A percentile compares a stretch with the other conserved stretches of the same genome.
Conservation (phyloP, 2,113 vertebrate species). For the Morphnarchus princeps region DNA sequence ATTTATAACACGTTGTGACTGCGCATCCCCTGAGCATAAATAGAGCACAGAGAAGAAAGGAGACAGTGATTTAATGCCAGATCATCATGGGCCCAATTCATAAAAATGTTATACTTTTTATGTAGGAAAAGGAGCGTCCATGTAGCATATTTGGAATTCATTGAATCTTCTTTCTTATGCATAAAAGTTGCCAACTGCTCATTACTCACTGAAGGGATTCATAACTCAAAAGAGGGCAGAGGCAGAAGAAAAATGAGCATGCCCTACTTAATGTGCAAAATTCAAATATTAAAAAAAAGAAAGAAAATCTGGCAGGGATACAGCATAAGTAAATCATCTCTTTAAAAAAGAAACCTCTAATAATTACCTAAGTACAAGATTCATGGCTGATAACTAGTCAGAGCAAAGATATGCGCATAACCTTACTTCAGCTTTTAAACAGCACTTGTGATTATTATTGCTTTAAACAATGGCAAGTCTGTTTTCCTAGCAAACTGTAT, state of each 20-base stretch:
- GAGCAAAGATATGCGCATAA: constrained; percentile 10
- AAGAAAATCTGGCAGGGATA: constrained; percentile 35
- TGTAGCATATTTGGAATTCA: constrained; percentile 52
- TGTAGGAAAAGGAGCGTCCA: constrained; percentile 10
- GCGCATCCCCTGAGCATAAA: background rate
- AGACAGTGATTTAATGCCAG: constrained; percentile 40
- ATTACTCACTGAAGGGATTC: constrained; percentile 58
- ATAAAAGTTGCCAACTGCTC: constrained; percentile 63
- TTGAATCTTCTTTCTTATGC: constrained; percentile 56
- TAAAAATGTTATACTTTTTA: constrained; percentile 42
- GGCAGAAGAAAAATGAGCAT: constrained; percentile 41
- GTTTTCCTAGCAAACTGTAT: background rate
- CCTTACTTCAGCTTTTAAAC: constrained; percentile 4
- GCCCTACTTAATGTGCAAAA: constrained; percentile 60
- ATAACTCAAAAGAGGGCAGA: constrained; percentile 58
- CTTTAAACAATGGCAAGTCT: constrained; percentile 35
- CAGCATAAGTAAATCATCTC: constrained; percentile 44
- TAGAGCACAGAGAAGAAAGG: constrained; percentile 32
- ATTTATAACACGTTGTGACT: constrained; percentile 49
- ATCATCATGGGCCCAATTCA: constrained; percentile 20
- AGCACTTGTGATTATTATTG: background rate
- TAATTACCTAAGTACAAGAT: constrained; percentile 60
- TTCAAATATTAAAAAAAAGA: constrained; percentile 44
- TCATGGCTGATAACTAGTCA: constrained; percentile 54
- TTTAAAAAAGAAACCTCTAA: constrained; percentile 42